Evolutionary conservation across 2,113 vertebrate species (phyloP), one percentile per base, ranked within the genome.

Genomic region (Oreochromis spilurus): DNA sequence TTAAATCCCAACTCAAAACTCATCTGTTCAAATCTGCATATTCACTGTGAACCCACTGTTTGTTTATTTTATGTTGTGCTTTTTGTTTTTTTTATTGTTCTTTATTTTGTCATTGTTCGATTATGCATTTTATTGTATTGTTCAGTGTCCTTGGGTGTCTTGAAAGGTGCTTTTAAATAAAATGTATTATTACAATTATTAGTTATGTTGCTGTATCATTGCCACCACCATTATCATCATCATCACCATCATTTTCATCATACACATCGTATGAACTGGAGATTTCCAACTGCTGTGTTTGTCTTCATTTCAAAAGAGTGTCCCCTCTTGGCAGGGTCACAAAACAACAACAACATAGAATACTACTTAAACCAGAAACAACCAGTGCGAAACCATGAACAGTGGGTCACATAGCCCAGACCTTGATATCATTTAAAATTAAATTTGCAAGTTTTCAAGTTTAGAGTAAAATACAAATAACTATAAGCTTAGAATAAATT

Each of bases 171-270:
- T 55, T 24, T 0, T 13, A 55, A 55, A 55, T 55, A 24, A 55
- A 55, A 55, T 13, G 53, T 55, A 55, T 55, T 2, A 55, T 13
- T 55, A 55, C 24, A 24, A 24, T 55, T 55, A 55, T 55, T 55
- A 1, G 0, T 55, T 55, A 55, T 55, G 11, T 55, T 55, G 53
- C 4, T 55, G 53, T 13, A 24, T 55, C 21, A 55, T 55, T 3
- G 0, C 21, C 53, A 55, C 53, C 0, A 55, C 21, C 52, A 54
- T 12, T 17, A 50, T 50, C 52, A 53, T 24, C 24, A 24, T 24
- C 24, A 24, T 24, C 24, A 24, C 24, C 24, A 24, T 24, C 24
- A 24, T 24, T 24, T 24, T 54, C 53, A 54, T 54, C 53, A 55
- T 55, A 13, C n/a, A 54, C 26, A 29, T 21, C 21, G 21, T 21